A percentile compares a stretch with the other conserved stretches of the same genome.
Conservation (phyloP, 2,888 invertebrate species). For the Lasiommata megera region DNA sequence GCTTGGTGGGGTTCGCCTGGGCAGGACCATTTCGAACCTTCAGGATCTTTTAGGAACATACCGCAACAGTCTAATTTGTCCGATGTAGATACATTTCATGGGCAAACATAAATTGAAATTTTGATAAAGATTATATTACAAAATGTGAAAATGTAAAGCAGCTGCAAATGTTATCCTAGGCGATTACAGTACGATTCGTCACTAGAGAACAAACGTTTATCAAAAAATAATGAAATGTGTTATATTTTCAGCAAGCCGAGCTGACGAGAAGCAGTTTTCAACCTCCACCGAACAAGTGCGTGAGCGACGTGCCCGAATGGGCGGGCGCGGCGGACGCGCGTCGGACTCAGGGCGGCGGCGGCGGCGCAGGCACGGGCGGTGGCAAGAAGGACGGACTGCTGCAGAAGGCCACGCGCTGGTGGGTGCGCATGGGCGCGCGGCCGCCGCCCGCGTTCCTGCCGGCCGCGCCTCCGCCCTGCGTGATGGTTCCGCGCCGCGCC, state of each 20-base stretch:
- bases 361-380: conserved; percentile 39
- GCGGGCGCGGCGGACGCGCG: conserved; percentile 55
- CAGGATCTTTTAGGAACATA: too few species aligned
- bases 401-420: conserved; percentile 78
- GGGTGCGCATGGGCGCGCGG: conserved; percentile 76
- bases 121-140: too few species aligned
- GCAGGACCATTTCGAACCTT: too few species aligned
- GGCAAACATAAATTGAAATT: too few species aligned
- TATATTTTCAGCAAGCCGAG: conserved; percentile 82
- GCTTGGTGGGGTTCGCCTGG: too few species aligned
- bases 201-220: too few species aligned
- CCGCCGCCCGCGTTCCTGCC: conserved; percentile 49
- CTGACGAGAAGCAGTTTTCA: conserved; percentile 84
- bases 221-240: not conserved
- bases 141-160: too few species aligned
- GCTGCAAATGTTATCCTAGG: too few species aligned
- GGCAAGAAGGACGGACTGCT: conserved; percentile 76
- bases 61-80: too few species aligned
- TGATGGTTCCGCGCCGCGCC: conserved; percentile 56
- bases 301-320: conserved; percentile 84
- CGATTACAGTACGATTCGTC: too few species aligned
- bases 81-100: too few species aligned
- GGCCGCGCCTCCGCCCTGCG: conserved; percentile 54
- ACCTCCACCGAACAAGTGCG: conserved; percentile 85
- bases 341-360: conserved; percentile 40